These are phyloP conservation scores for Chelonoidis abingdonii DNA, from an alignment of 2,113 vertebrate species.

Conservation along the genomic window DNA sequence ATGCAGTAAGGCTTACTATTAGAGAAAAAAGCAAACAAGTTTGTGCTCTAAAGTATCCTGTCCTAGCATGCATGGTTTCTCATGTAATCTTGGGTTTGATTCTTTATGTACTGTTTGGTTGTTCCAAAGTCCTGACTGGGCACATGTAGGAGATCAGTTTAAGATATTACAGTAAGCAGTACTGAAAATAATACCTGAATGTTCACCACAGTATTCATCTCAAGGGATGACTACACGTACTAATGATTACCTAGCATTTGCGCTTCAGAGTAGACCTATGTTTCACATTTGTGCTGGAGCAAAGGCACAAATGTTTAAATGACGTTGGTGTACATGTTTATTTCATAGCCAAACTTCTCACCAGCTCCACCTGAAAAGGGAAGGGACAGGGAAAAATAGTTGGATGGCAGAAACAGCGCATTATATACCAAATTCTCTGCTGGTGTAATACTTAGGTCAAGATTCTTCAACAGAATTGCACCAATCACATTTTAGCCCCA, in stretches of 20 bases:
- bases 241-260: not conserved
- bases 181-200: not conserved
- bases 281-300: not conserved
- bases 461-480: too few relatives aligned
- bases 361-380: not conserved
- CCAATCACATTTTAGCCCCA: not conserved
- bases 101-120: not conserved
- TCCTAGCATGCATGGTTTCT: constrained; percentile 37
- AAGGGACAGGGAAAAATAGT: fast-evolving
- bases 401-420: not conserved
- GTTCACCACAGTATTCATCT: not conserved
- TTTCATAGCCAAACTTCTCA: not conserved
- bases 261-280: not conserved
- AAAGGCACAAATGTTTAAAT: not conserved
- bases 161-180: not conserved
- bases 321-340: not conserved
- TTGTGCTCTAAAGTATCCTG: constrained; percentile 38
- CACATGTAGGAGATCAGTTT: not conserved
- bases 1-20: not conserved
- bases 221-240: not conserved
- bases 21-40: constrained; percentile 48
- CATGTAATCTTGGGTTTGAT: not conserved
- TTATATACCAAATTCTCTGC: not conserved
- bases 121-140: not conserved
- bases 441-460: not conserved